Evolutionary conservation across 1,140 invertebrate genomes (phyloP).

Genomic region (Microplitis mediator): DNA sequence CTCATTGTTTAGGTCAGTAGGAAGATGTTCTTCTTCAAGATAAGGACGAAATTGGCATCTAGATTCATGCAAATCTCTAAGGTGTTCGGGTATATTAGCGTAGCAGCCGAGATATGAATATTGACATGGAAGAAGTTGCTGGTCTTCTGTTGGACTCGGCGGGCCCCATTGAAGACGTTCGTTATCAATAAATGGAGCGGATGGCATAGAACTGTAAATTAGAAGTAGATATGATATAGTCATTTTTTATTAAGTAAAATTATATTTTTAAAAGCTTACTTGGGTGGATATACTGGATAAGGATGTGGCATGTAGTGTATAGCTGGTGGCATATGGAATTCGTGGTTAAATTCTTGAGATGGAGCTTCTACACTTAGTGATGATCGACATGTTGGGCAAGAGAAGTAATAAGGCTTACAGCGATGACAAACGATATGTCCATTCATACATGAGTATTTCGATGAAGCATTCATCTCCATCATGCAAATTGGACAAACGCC

Average conservation of each 20-base stretch:
- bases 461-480: slow-evolving; percentile 41
- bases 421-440: slow-evolving; percentile 47
- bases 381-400: slow-evolving; percentile 44
- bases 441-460: slow-evolving; percentile 44
- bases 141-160: slow-evolving; percentile 22
- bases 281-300: slow-evolving; percentile 23
- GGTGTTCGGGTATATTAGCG: slow-evolving; percentile 43
- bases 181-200: slow-evolving; percentile 44
- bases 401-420: slow-evolving; percentile 51
- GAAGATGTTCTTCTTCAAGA: slow-evolving; percentile 42
- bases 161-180: slow-evolving; percentile 34
- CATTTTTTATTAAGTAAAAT: background rate
- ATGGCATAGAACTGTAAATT: slow-evolving; percentile 25
- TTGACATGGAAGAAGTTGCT: slow-evolving; percentile 38
- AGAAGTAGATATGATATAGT: background rate
- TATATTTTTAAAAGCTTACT: background rate
- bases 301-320: slow-evolving; percentile 38
- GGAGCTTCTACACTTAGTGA: slow-evolving; percentile 34
- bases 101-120: slow-evolving; percentile 50
- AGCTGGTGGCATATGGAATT: slow-evolving; percentile 21
- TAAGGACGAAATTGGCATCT: slow-evolving; percentile 53
- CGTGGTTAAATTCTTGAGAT: background rate
- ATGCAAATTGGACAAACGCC: slow-evolving; percentile 51
- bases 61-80: slow-evolving; percentile 48
- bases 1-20: slow-evolving; percentile 40